Evolutionary conservation across 2,797 vertebrate species (phyloP), one percentile per base, ranked within the genome.

Genomic region (Labroides dimidiatus): DNA sequence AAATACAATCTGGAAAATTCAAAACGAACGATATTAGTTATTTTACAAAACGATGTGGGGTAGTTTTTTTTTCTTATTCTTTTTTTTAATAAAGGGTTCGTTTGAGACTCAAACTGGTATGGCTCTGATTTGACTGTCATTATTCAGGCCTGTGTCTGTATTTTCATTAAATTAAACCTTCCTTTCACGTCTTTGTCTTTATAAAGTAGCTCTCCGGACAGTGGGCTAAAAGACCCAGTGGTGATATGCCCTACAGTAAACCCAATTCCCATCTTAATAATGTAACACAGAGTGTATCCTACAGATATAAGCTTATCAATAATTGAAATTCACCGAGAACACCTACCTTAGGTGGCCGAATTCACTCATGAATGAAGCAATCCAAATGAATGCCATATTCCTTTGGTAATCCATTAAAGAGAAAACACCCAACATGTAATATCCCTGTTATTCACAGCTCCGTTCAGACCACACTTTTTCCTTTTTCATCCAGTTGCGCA

Each of bases 371-470:
- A 84, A 86, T 49, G 47, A 69, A 63, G 42, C 72, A 71, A 82
- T 91, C 89, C 93, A 74, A 77, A 76, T 70, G 58, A 84, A 78
- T 69, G 59, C 78, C 81, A 73, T 88, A 87, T 84, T 89, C 88
- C 85, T 80, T 73, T 79, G 71, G 84, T 91, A 93, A 92, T 94
- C 91, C 93, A 91, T 82, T 73, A 72, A 85, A 59, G 59, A 79
- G 72, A 75, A 89, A 84, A 75, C 72, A 82, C 72, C 56, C 81
- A 73, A 55, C 24, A 48, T 81, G 50, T 77, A 45, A 84, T 82
- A 89, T 84, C 85, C 90, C 85, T 86, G 69, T 77, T 53, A 75
- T 76, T 75, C 61, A 19, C 58, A 51, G 64, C 71, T 91, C 85
- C 88, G 70, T 75, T 54, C 64, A 65, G 70, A 77, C 62, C 62